Evolutionary conservation across 2,113 vertebrate species (phyloP).

Genomic region (Syrrhaptes paradoxus): DNA sequence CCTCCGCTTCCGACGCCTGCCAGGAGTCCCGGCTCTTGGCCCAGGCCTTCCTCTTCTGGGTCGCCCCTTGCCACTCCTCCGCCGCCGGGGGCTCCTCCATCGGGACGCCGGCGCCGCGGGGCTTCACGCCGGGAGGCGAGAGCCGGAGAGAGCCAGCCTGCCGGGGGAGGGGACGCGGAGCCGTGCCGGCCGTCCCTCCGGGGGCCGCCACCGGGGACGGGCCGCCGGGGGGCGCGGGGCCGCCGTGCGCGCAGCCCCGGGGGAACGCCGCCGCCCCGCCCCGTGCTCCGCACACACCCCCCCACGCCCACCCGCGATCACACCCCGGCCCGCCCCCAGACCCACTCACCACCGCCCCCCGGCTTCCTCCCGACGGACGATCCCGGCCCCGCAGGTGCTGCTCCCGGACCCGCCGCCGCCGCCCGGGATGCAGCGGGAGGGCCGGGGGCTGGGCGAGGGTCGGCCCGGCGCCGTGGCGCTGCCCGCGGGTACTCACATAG

Average conservation of each 20-base stretch:
- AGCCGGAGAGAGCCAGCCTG: neutral
- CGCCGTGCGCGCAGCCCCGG: neutral
- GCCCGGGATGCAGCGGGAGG: too few relatives aligned
- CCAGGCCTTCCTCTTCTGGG: conserved; percentile 85
- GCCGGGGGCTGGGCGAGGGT: neutral
- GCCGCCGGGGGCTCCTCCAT: conserved; percentile 74
- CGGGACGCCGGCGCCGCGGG: conserved; percentile 21
- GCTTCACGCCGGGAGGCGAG: neutral
- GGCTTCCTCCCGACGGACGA: too few relatives aligned
- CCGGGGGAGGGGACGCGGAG: neutral
- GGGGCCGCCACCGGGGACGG: neutral
- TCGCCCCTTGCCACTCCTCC: conserved; percentile 78
- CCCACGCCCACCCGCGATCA: too few relatives aligned
- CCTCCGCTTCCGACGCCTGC: conserved; percentile 83
- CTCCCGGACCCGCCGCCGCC: neutral
- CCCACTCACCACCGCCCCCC: neutral
- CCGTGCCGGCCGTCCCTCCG: neutral
- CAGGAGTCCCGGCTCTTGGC: conserved; percentile 90
- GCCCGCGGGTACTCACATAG: neutral
- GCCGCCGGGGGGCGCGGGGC: neutral
- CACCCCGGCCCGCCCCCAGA: neutral
- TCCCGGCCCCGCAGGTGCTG: neutral
- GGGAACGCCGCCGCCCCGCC: neutral
- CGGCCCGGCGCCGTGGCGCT: neutral
- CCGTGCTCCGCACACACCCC: neutral